Evolutionary conservation across 2,888 invertebrate species (phyloP).

Genomic region (Epiblema foenella): DNA sequence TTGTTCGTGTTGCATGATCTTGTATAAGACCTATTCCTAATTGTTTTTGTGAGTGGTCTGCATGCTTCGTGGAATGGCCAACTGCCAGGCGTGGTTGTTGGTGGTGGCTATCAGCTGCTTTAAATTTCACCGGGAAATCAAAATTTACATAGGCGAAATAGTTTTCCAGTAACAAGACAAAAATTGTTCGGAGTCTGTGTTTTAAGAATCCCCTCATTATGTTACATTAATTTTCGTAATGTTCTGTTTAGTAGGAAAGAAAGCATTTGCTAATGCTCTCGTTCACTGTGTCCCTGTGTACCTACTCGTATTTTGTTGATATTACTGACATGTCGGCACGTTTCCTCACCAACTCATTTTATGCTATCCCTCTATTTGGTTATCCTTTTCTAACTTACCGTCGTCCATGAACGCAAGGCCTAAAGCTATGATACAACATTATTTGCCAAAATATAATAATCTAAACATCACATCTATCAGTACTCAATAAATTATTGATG

Average conservation of each 20-base stretch:
- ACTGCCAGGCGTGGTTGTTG: constrained; percentile 71
- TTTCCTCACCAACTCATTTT: constrained; percentile 60
- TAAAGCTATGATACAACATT: constrained; percentile 41
- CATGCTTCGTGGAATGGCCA: constrained; percentile 83
- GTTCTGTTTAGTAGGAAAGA: constrained; percentile 37
- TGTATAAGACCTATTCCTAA: constrained; percentile 72
- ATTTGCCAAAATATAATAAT: constrained; percentile 37
- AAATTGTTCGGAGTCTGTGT: constrained; percentile 22
- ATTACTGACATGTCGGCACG: constrained; percentile 55
- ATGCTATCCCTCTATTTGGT: constrained; percentile 52
- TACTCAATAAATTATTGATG: constrained; percentile 40
- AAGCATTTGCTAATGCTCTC: constrained; percentile 51
- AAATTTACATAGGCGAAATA: constrained; percentile 34
- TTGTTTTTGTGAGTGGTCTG: constrained; percentile 76
- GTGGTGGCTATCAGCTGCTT: constrained; percentile 79
- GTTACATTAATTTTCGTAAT: constrained; percentile 38
- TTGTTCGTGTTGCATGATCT: constrained; percentile 84
- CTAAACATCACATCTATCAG: constrained; percentile 57
- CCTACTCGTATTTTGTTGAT: constrained; percentile 44
- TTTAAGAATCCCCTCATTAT: constrained; percentile 32
- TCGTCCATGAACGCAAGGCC: constrained; percentile 22
- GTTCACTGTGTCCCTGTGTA: constrained; percentile 61
- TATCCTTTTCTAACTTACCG: constrained; percentile 45
- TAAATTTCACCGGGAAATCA: constrained; percentile 64
- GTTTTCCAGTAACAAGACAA: constrained; percentile 27